phyloP scores from a whole-genome alignment of 2,888 invertebrate genomes.

The Chalcosyrphus nemorum region DNA sequence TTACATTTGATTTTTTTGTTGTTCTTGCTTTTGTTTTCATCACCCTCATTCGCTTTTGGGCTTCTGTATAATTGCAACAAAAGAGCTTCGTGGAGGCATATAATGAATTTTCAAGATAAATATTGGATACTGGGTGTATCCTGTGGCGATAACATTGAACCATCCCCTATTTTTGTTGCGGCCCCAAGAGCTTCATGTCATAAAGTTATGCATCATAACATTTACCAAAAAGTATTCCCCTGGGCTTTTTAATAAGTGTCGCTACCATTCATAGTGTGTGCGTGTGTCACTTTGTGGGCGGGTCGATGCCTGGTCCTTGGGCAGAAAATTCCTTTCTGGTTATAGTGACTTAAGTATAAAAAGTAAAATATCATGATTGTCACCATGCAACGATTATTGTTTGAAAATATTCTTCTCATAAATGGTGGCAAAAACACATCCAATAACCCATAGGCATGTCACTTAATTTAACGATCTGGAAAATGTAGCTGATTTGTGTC shows the following conservation, averaged over 20 bases:
- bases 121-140: conserved; percentile 58
- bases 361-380: conserved; percentile 31
- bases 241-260: conserved; percentile 67
- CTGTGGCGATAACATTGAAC: conserved; percentile 55
- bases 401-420: conserved; percentile 43
- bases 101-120: conserved; percentile 67
- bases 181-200: conserved; percentile 44
- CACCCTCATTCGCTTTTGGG: neutral
- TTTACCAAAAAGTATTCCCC: conserved; percentile 48
- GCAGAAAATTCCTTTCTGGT: conserved; percentile 11
- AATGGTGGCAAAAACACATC: conserved; percentile 20
- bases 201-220: conserved; percentile 65
- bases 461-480: conserved; percentile 42
- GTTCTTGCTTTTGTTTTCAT: too few relatives aligned
- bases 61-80: conserved; percentile 50
- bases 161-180: conserved; percentile 6
- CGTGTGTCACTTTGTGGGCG: conserved; percentile 21
- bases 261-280: conserved; percentile 29
- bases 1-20: neutral
- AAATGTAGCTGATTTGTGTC: conserved; percentile 13
- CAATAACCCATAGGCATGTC: conserved; percentile 36
- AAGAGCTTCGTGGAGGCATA: conserved; percentile 17
- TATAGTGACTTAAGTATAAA: neutral
- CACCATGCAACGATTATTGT: conserved; percentile 39
- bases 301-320: conserved; percentile 29